Conservation (phyloP, 1,140 invertebrate genomes). For the Marisa cornuarietis region DNA sequence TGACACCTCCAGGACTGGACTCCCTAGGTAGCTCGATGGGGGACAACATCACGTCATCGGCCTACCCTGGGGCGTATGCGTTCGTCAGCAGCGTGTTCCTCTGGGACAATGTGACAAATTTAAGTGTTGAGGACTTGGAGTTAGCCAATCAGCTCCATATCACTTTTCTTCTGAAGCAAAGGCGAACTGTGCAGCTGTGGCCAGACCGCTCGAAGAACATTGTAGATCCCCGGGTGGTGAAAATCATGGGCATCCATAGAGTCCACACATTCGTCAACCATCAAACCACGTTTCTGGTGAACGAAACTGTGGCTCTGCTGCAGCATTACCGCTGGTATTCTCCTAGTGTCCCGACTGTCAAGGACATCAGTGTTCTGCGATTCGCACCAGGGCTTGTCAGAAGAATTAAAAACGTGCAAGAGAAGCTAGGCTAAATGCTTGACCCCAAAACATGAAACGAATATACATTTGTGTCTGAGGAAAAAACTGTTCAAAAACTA, state of each 20-base stretch:
- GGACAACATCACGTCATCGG: neutral
- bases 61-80: neutral
- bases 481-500: too few relatives aligned
- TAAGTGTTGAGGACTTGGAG: neutral
- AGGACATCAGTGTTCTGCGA: neutral
- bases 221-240: neutral
- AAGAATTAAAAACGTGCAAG: neutral
- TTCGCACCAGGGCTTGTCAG: neutral
- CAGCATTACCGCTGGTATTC: slow-evolving; percentile 12
- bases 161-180: slow-evolving; percentile 5
- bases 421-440: too few relatives aligned
- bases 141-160: neutral
- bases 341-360: neutral
- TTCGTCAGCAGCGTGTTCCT: slow-evolving; percentile 10
- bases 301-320: slow-evolving; percentile 1
- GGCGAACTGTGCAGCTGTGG: neutral
- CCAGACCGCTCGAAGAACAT: slow-evolving; percentile 2
- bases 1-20: too few relatives aligned
- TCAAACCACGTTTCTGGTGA: neutral
- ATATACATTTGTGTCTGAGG: too few relatives aligned
- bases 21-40: neutral
- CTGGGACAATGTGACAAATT: neutral
- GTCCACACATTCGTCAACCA: neutral
- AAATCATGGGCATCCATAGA: slow-evolving; percentile 7
- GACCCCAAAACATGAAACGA: too few relatives aligned